Percentiles rank a stretch among this genome's conserved stretches.
Conservation (phyloP, 2,888 invertebrate genomes). For the Brachypalpus laphriformis region DNA sequence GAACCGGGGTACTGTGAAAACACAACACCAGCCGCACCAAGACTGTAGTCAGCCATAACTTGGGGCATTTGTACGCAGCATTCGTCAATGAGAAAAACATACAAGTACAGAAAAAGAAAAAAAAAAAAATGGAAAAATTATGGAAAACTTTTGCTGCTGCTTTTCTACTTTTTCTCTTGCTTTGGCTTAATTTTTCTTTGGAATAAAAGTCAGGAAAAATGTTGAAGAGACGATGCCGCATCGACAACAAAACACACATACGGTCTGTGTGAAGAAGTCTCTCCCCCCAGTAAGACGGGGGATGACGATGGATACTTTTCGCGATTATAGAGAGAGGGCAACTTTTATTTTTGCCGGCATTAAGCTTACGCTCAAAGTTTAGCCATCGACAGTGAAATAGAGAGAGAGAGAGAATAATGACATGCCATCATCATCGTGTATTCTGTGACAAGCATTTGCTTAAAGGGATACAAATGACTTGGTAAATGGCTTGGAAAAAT, state of each 20-base stretch:
- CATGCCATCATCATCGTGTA: background rate
- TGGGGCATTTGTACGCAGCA: constrained; percentile 19
- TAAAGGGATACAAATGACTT: constrained; percentile 8
- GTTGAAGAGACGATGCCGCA: constrained; percentile 59
- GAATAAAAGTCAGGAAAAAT: constrained; percentile 11
- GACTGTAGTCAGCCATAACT: constrained; percentile 19
- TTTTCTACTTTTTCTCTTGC: constrained; percentile 16
- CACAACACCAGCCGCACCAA: background rate
- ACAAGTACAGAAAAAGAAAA: no score
- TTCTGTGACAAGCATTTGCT: constrained; percentile 14
- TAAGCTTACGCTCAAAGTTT: constrained; percentile 66
- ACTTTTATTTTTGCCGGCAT: constrained; percentile 48
- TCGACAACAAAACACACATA: constrained; percentile 51
- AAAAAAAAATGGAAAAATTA: constrained; percentile 49
- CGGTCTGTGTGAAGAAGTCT: constrained; percentile 16
- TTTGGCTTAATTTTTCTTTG: constrained; percentile 36
- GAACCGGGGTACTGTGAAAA: constrained; percentile 40
- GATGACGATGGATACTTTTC: constrained; percentile 33
- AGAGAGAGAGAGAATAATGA: background rate
- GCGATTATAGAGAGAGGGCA: constrained; percentile 1
- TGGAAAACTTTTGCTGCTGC: constrained; percentile 42
- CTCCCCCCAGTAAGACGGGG: constrained; percentile 1
- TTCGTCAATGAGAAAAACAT: constrained; percentile 11
- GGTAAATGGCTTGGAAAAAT: constrained; percentile 40
- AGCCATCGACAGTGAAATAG: no score